phyloP scores from a whole-genome alignment of 2,797 vertebrate genomes.

The Phrynocephalus guinanensis region DNA sequence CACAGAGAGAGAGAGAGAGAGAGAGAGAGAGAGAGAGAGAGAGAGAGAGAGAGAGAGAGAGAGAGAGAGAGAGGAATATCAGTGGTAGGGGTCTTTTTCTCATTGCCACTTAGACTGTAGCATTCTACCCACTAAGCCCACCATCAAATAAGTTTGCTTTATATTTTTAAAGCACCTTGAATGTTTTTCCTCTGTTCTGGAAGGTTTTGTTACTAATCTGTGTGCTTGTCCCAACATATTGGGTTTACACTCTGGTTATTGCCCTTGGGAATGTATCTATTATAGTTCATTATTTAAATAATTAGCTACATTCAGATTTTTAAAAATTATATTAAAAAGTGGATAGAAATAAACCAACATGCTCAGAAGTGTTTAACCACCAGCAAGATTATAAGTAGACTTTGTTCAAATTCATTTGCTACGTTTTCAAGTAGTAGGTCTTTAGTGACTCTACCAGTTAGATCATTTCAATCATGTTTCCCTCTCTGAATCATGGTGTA shows the following conservation, averaged over 20 bases:
- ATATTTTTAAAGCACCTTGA: neutral
- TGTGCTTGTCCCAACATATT: no score
- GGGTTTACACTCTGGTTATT: no score
- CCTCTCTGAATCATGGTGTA: constrained; percentile 44
- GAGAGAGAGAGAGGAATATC: neutral
- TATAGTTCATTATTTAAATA: neutral
- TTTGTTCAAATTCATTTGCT: constrained; percentile 32
- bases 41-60: no score
- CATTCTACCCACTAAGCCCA: neutral
- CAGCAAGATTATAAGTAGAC: neutral
- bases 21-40: no score
- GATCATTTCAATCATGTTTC: constrained; percentile 53
- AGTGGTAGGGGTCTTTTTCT: no score
- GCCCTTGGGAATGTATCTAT: no score
- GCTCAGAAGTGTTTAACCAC: neutral
- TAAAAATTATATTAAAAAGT: neutral
- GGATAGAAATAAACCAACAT: neutral
- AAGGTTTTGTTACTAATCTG: neutral
- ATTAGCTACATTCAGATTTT: neutral
- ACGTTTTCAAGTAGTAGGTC: constrained; percentile 40
- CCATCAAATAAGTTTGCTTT: neutral
- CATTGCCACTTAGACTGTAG: neutral
- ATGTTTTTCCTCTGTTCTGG: neutral
- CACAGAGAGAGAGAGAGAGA: no score
- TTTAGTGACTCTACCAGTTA: constrained; percentile 41